phyloP scores from a whole-genome alignment of 2,888 invertebrate species.

The Meghimatium bilineatum region DNA sequence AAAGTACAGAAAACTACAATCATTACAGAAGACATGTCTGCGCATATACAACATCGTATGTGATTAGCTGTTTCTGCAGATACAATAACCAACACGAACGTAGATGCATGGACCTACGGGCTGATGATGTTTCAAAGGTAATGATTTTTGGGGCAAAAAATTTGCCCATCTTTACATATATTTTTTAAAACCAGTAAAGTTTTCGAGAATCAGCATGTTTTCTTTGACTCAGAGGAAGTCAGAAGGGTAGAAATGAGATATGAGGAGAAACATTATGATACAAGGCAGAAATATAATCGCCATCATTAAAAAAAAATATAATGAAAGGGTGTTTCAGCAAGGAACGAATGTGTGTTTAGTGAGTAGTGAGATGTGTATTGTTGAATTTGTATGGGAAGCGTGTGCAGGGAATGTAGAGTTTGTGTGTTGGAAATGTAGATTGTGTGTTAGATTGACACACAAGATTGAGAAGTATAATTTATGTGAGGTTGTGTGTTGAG shows the following conservation, averaged over 20 bases:
- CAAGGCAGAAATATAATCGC: background rate
- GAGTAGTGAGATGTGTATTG: background rate
- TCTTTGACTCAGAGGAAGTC: background rate
- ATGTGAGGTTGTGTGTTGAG: no score
- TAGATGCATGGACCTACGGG: background rate
- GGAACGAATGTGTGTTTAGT: background rate
- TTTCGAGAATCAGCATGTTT: background rate
- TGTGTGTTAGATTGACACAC: no score
- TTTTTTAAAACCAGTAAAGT: background rate
- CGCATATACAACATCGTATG: background rate
- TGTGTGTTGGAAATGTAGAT: no score
- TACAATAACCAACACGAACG: constrained; percentile 25
- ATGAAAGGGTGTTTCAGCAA: background rate
- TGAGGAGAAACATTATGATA: background rate
- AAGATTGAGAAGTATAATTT: no score
- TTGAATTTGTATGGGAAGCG: background rate
- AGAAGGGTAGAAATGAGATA: background rate
- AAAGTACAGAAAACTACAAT: background rate
- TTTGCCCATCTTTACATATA: background rate
- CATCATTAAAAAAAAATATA: background rate
- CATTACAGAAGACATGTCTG: background rate
- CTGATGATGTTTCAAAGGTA: background rate
- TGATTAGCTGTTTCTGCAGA: constrained; percentile 13
- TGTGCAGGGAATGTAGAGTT: no score
- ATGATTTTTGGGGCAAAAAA: background rate